Base-by-base conservation (phyloP, 1,140 invertebrate species). In the Pseudachorutes palmiensis region DNA sequence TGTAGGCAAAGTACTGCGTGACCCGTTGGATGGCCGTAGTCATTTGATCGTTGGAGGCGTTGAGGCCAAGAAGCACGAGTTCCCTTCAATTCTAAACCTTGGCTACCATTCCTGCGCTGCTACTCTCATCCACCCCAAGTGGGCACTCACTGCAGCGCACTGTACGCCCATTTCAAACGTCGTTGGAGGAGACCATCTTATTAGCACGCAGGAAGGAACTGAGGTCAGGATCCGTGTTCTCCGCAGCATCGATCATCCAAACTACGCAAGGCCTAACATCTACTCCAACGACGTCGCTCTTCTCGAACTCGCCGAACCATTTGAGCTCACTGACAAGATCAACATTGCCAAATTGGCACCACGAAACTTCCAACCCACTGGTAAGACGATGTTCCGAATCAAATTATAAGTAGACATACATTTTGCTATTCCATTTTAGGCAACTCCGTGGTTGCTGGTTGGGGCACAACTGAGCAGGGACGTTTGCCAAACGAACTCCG, bases 141-240 rank as follows among this genome's bases (percentile, higher is more conserved):
- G 77, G 76, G 71, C 82, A 2, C 66, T 79, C 2, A 81, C 81
- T 2, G 81, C 81, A 1, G 81, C 81, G 14, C 81, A 82, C 73
- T 82, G 81, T 70, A 5, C 24, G 3, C 51, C 51, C 12, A 19
- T 55, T 26, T 5, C 3, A 14, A 9, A 55, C 9, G 12, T 55
- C 51, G 51, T 55, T 12, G 51, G 9, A 5, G 51, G 51, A 14
- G 51, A 55, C 51, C 51, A 55, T 26, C 3, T 14, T 22, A 55
- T 55, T 3, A 5, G 24, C 24, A 22, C 24, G 14, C 5, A 14
- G 9, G 51, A 55, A 26, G 51, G 51, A 24, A 16, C 51, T 5
- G 51, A 55, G 24, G 12, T 16, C 12, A 14, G 24, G 24, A 3
- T 12, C 5, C 24, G 14, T 24, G 51, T 55, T 24, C 3, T 26